These are phyloP conservation scores for Galendromus occidentalis DNA, from an alignment of 1,140 invertebrate genomes.

Conservation along the genomic window DNA sequence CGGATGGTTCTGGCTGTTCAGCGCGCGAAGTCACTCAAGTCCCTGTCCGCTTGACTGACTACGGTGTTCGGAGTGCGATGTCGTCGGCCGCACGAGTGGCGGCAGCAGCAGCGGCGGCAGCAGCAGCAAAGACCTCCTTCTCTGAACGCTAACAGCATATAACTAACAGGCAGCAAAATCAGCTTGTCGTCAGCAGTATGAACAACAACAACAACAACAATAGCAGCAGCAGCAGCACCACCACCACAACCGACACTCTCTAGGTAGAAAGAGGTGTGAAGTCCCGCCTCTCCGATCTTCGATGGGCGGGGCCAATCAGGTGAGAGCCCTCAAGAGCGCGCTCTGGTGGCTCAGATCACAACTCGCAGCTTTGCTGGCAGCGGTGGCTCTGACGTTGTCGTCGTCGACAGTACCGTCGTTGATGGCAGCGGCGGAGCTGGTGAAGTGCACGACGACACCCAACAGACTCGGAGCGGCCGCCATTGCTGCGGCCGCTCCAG, in stretches of 20 bases:
- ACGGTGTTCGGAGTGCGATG: neutral
- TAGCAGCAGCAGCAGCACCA: neutral
- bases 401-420: too few relatives aligned
- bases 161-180: constrained; percentile 11
- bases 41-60: neutral
- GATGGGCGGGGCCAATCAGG: neutral
- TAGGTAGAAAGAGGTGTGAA: constrained; percentile 7
- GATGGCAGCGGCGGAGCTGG: too few relatives aligned
- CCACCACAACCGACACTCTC: neutral
- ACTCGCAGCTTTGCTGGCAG: too few relatives aligned
- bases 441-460: too few relatives aligned
- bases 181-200: constrained; percentile 12
- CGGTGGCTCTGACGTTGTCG: too few relatives aligned
- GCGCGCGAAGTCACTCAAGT: too few relatives aligned
- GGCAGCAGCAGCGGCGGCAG: neutral
- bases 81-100: neutral
- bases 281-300: constrained; percentile 7
- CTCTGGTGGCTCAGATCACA: neutral
- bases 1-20: too few relatives aligned
- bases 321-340: neutral
- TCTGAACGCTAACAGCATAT: constrained; percentile 11
- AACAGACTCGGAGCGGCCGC: too few relatives aligned
- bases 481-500: too few relatives aligned
- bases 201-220: constrained; percentile 3
- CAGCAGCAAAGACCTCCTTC: neutral